A percentile compares a stretch with the other conserved stretches of the same genome.
Evolutionary conservation across 2,888 invertebrate genomes (phyloP).

Genomic region (Tinea semifulvella): DNA sequence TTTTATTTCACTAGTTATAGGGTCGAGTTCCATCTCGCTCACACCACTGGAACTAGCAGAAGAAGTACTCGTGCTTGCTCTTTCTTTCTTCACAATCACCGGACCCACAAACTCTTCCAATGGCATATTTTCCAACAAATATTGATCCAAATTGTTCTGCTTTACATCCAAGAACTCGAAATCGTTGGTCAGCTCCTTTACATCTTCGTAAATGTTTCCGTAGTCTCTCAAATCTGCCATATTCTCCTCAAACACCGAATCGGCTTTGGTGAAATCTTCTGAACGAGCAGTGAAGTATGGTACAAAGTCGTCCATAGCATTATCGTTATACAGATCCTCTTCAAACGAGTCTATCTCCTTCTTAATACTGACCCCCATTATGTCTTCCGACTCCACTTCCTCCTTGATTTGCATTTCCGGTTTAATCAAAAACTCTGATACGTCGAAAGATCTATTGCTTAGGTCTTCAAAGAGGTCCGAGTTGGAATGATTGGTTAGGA

Average conservation of each 20-base stretch:
- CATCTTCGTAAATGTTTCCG: constrained; percentile 45
- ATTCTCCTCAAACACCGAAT: constrained; percentile 65
- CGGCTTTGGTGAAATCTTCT: constrained; percentile 43
- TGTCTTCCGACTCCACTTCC: constrained; percentile 24
- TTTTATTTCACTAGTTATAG: constrained; percentile 39
- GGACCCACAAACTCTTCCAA: constrained; percentile 39
- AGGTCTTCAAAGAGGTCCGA: constrained; percentile 51
- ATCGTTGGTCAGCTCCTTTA: constrained; percentile 45
- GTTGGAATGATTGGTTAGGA: constrained; percentile 42
- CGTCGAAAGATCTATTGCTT: constrained; percentile 51
- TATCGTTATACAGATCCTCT: constrained; percentile 50
- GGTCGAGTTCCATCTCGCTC: constrained; percentile 52
- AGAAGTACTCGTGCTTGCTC: constrained; percentile 57
- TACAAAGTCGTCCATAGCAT: constrained; percentile 53
- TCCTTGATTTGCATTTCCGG: constrained; percentile 47
- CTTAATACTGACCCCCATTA: constrained; percentile 38
- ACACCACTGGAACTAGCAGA: constrained; percentile 58
- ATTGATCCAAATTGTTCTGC: constrained; percentile 49
- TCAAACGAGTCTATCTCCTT: constrained; percentile 35
- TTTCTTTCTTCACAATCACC: constrained; percentile 50
- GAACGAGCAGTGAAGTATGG: constrained; percentile 47
- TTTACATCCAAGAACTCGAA: constrained; percentile 49
- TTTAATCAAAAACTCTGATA: constrained; percentile 47
- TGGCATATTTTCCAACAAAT: constrained; percentile 52
- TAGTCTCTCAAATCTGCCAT: constrained; percentile 67